phyloP scores from a whole-genome alignment of 2,888 invertebrate species.

The Rhodophaea formosa region DNA sequence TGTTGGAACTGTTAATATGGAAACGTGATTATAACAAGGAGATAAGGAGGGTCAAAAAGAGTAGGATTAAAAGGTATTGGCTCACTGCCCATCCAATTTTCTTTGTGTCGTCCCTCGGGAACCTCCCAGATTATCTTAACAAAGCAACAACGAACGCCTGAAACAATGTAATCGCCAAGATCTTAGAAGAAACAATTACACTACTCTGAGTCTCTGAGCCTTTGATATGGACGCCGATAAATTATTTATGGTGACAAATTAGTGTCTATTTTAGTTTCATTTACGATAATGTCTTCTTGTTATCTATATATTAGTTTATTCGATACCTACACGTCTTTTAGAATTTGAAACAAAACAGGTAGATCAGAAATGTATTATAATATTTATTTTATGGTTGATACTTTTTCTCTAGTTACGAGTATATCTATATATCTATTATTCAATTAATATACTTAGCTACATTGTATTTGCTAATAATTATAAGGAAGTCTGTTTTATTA shows the following conservation, averaged over 20 bases:
- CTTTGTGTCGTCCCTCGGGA: slow-evolving; percentile 76
- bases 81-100: slow-evolving; percentile 80
- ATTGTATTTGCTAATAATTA: too few species aligned
- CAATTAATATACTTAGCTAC: too few species aligned
- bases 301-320: too few species aligned
- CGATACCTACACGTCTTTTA: too few species aligned
- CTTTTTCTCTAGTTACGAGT: too few species aligned
- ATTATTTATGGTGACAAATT: slow-evolving; percentile 4
- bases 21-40: slow-evolving; percentile 62
- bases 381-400: too few species aligned
- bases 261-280: neutral
- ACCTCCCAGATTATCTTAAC: slow-evolving; percentile 75
- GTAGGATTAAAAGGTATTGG: slow-evolving; percentile 77
- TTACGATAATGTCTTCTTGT: too few species aligned
- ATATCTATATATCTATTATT: too few species aligned
- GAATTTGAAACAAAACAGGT: too few species aligned
- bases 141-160: slow-evolving; percentile 66
- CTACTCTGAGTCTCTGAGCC: slow-evolving; percentile 42
- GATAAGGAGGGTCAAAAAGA: slow-evolving; percentile 75
- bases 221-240: slow-evolving; percentile 8
- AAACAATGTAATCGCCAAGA: slow-evolving; percentile 64
- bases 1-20: neutral
- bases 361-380: too few species aligned
- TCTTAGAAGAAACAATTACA: slow-evolving; percentile 53
- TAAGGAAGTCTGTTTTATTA: too few species aligned